These are phyloP conservation scores for Anastrepha obliqua DNA, from an alignment of 1,140 invertebrate genomes.

Conservation along the genomic window DNA sequence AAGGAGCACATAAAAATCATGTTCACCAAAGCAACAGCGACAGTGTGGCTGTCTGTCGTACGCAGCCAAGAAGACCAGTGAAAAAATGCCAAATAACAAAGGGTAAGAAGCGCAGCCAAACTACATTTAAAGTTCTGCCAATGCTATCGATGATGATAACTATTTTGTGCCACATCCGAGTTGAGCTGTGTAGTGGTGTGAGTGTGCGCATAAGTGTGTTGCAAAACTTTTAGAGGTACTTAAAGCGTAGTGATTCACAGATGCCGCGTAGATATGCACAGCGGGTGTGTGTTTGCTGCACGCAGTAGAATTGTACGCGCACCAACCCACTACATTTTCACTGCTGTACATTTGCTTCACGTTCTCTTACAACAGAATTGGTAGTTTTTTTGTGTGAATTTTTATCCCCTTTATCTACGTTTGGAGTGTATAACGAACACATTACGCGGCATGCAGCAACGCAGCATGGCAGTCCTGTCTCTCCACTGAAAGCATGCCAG, in stretches of 20 bases:
- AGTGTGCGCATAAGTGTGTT: background rate
- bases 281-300: background rate
- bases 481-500: conserved; percentile 8
- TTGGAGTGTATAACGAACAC: background rate
- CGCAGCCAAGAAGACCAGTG: too few species aligned
- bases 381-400: background rate
- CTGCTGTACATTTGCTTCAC: background rate
- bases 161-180: too few species aligned
- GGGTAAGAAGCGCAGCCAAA: too few species aligned
- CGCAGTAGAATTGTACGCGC: background rate
- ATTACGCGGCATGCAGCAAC: background rate
- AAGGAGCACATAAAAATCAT: too few species aligned
- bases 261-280: background rate
- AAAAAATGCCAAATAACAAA: too few species aligned
- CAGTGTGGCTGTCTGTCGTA: too few species aligned
- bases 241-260: background rate
- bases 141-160: too few species aligned
- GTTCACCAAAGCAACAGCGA: too few species aligned
- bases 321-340: background rate
- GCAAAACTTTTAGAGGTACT: conserved; percentile 6
- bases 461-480: background rate
- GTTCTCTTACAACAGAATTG: background rate
- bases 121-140: too few species aligned
- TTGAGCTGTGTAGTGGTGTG: too few species aligned
- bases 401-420: background rate